Evolutionary conservation across 2,888 invertebrate species (phyloP).

Genomic region (Leucania comma): DNA sequence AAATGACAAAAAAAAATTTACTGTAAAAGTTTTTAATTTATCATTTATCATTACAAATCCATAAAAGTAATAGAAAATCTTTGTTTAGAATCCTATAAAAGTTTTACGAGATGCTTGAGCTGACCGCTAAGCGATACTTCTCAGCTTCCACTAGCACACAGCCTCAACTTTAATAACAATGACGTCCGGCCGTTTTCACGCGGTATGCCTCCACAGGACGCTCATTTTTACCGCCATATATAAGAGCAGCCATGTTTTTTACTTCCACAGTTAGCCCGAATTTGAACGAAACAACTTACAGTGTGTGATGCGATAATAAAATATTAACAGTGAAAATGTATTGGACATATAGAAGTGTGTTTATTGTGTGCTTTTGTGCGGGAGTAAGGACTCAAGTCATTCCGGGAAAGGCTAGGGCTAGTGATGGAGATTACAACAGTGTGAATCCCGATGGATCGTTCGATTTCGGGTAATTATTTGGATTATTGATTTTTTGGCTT

Average conservation of each 20-base stretch:
- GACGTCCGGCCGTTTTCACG: conserved; percentile 89
- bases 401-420: conserved; percentile 86
- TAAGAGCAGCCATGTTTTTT: conserved; percentile 86
- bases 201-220: conserved; percentile 81
- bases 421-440: conserved; percentile 91
- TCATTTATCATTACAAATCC: too few relatives aligned
- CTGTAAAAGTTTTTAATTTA: too few relatives aligned
- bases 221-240: conserved; percentile 88
- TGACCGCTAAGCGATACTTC: conserved; percentile 10
- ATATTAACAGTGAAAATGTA: conserved; percentile 74
- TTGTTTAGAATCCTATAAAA: too few relatives aligned
- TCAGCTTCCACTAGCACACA: conserved; percentile 62
- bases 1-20: too few relatives aligned
- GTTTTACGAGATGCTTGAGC: background rate
- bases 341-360: conserved; percentile 80
- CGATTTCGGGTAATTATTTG: conserved; percentile 91
- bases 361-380: conserved; percentile 82
- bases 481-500: conserved; percentile 12
- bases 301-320: conserved; percentile 63
- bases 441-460: conserved; percentile 94
- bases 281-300: conserved; percentile 67
- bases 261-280: conserved; percentile 81
- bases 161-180: conserved; percentile 85
- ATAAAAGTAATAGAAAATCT: background rate
- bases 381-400: conserved; percentile 85